Percentiles rank a stretch among this genome's conserved stretches.
Conservation (phyloP, 2,113 vertebrate genomes). For the Gavia stellata region DNA sequence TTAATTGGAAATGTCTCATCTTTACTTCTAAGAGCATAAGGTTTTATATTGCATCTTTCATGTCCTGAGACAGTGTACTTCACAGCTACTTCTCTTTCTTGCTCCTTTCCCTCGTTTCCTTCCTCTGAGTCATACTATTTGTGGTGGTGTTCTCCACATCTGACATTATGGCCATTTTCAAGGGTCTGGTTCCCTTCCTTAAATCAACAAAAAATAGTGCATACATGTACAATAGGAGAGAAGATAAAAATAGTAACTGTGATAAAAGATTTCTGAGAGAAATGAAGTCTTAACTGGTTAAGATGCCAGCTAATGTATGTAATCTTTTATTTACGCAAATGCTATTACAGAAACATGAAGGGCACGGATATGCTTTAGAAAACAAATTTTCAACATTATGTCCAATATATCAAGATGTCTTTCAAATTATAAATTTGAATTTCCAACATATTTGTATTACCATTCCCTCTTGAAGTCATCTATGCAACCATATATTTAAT, state of each 20-base stretch:
- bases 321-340: not conserved
- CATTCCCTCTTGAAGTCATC: not conserved
- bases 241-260: not conserved
- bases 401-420: not conserved
- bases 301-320: not conserved
- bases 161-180: not conserved
- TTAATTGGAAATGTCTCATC: conserved; percentile 13
- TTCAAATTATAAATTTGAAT: not conserved
- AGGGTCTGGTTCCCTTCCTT: not conserved
- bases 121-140: not conserved
- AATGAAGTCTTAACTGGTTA: not conserved
- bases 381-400: not conserved
- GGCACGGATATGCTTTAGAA: not conserved
- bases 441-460: not conserved
- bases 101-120: not conserved
- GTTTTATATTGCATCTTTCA: not conserved
- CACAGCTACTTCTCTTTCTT: not conserved
- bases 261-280: not conserved
- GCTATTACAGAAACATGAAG: not conserved
- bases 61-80: not conserved
- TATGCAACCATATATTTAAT: not conserved
- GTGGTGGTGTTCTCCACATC: not conserved
- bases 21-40: not conserved
- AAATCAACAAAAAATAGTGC: not conserved
- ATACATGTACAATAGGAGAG: not conserved